Conservation (phyloP, 2,888 invertebrate species). For the Timandra comae region DNA sequence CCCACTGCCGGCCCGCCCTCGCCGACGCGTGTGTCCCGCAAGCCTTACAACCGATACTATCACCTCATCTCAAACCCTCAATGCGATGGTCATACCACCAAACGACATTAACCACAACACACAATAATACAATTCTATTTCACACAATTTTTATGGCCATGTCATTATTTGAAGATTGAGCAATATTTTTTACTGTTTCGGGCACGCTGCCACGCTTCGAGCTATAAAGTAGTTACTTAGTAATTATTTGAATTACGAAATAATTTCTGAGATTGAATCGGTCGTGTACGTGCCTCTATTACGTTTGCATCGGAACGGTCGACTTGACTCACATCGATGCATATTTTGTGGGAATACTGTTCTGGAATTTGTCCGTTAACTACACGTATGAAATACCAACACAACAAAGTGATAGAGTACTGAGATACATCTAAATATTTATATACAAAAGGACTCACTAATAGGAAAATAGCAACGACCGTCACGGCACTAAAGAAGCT, state of each 20-base stretch:
- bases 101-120: conserved; percentile 19
- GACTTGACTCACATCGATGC: conserved; percentile 22
- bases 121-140: conserved; percentile 35
- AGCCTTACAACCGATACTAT: conserved; percentile 9
- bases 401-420: conserved; percentile 49
- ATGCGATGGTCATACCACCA: conserved; percentile 7
- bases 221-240: conserved; percentile 33
- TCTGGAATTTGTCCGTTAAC: conserved; percentile 25
- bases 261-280: conserved; percentile 51
- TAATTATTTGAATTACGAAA: conserved; percentile 56
- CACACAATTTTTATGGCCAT: conserved; percentile 37
- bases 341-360: conserved; percentile 31
- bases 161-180: conserved; percentile 41
- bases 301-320: conserved; percentile 37
- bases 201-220: conserved; percentile 37
- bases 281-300: conserved; percentile 45
- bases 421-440: conserved; percentile 54
- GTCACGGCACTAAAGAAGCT: conserved; percentile 68
- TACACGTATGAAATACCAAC: conserved; percentile 55
- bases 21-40: conserved; percentile 28
- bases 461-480: conserved; percentile 71
- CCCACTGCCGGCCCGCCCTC: conserved; percentile 47
- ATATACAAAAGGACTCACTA: conserved; percentile 72
- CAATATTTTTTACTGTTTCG: conserved; percentile 40
- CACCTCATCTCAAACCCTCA: conserved; percentile 16